Evolutionary conservation across 2,797 vertebrate genomes (phyloP), one percentile per base, ranked within the genome.

Genomic region (Pangasius larnaudii): DNA sequence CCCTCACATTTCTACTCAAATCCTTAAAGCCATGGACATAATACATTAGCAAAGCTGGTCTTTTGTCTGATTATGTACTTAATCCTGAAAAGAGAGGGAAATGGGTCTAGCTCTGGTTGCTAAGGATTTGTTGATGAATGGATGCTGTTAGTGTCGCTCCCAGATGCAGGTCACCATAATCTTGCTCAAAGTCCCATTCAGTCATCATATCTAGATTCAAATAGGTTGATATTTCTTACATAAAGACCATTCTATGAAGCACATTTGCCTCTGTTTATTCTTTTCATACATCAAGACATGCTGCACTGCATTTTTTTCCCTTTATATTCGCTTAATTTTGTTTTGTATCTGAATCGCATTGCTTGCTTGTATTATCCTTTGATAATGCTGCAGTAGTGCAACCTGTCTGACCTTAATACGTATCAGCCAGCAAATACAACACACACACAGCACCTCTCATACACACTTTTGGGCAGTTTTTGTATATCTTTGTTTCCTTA

Each of bases 11-110:
- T 53, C 36, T n/a, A 39, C 72, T 39, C 36, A 82, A 87, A 86
- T 90, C 78, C 69, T 85, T 86, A 82, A 88, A 77, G 51, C 78
- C 36, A 36, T 33, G 61, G n/a, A 56, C 36, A 88, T 77, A 71
- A 86, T 86, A 77, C 72, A 90, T 85, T 77, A 85, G 84, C 71
- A 59, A 85, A 85, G 89, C 86, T 83, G 69, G 61, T 85, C 86
- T 89, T 90, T 90, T 90, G 89, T 90, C 86, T 86, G 77, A 39
- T 83, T 88, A 72, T 88, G 78, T 85, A 87, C n/a, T 77, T 90
- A 82, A 88, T 85, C 84, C 84, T 77, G 36, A 87, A 80, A 84
- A 87, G 75, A 83, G 61, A 77, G 69, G 56, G 63, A 82, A 87
- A 82, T 85, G 77, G 86, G 78, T 75, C 89, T n/a, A 71, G 51